Base-by-base conservation (phyloP, 2,888 invertebrate genomes). In the Uloborus plumipes region DNA sequence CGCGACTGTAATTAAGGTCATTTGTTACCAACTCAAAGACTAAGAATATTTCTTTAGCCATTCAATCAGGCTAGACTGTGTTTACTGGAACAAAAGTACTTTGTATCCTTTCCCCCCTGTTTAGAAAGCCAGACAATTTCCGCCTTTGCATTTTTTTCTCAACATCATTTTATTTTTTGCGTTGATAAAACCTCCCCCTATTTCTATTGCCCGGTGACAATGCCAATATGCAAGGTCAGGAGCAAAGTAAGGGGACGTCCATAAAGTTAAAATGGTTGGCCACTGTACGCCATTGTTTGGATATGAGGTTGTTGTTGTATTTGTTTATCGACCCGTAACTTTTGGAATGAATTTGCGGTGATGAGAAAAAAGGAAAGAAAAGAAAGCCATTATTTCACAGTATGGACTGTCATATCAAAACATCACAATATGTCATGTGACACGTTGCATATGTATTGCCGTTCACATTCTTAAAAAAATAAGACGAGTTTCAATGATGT, bases 171-270 rank as follows among this genome's bases (percentile, higher is more conserved):
- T 18, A 55, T 55, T 55, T 20, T 55, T 11, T 55, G n/a, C 20
- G 55, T 55, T 55, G 55, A 55, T 55, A 55, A 20, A 55, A 16
- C 55, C 55, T 20, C 62, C 16, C 73, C 26, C 61, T 18, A 15
- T 62, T 51, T 74, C 65, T 65, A 65, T 71, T 70, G 64, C 64
- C 70, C 62, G 70, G 77, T 77, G 77, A 77, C 77, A 65, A 55
- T 70, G 69, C 59, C 69, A 76, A n/a, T 47, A 2, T 15, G 59
- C 75, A 75, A 75, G 77, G 77, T 65, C 76, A 50, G 53, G 20
- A n/a, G 18, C 16, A 14, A 39, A 39, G 53, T 4, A 4, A 16
- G 70, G 59, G 70, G n/a, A 18, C 15, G 49, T 71, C n/a, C 18
- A 58, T 49, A 71, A 71, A 71, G 39, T 71, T 53, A 58, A 18